Evolutionary conservation across 2,888 invertebrate genomes (phyloP).

Genomic region (Chaitophorus viminalis): DNA sequence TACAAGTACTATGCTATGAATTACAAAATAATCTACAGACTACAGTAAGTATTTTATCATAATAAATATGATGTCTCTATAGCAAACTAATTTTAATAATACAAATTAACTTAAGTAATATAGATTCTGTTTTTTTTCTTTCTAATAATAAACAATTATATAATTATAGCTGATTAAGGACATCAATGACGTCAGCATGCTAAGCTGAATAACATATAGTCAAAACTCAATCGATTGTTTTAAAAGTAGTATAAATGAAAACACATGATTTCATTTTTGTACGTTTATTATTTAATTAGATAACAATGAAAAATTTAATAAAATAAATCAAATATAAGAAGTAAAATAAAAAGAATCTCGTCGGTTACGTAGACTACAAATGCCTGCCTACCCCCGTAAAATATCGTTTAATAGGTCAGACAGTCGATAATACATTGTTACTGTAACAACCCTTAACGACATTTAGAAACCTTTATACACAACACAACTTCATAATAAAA

Average conservation of each 20-base stretch:
- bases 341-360: neutral
- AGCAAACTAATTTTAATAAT: neutral
- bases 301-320: slow-evolving; percentile 6
- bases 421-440: slow-evolving; percentile 39
- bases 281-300: neutral
- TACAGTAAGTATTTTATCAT: neutral
- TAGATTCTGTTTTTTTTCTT: neutral
- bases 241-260: neutral
- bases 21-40: neutral
- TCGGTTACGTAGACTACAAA: neutral
- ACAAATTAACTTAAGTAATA: neutral
- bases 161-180: slow-evolving; percentile 10
- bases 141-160: slow-evolving; percentile 25
- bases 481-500: slow-evolving; percentile 1
- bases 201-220: slow-evolving; percentile 12
- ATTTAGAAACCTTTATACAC: slow-evolving; percentile 43
- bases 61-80: neutral
- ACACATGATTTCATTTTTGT: neutral
- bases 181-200: slow-evolving; percentile 9
- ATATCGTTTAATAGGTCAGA: slow-evolving; percentile 53
- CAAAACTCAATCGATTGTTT: slow-evolving; percentile 1
- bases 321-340: neutral
- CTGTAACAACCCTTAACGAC: slow-evolving; percentile 41
- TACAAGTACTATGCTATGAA: too few species aligned
- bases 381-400: neutral